Evolutionary conservation across 2,888 invertebrate species (phyloP).

Genomic region (Adela reaumurella): DNA sequence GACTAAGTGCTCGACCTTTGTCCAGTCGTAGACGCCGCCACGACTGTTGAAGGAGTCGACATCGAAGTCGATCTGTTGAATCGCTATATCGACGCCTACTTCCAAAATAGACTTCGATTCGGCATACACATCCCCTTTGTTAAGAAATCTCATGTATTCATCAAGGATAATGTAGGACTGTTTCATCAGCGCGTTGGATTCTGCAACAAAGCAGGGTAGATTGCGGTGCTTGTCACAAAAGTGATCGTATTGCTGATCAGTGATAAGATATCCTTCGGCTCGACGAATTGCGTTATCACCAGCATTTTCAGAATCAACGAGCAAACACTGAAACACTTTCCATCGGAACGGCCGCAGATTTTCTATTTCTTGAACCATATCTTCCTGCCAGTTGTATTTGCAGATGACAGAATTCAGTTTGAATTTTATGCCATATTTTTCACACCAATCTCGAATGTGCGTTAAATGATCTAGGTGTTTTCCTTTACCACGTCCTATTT

Average conservation of each 20-base stretch:
- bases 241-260: slow-evolving; percentile 2
- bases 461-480: slow-evolving; percentile 3
- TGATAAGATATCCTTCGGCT: slow-evolving; percentile 2
- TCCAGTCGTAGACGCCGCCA: slow-evolving; percentile 48
- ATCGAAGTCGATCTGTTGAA: slow-evolving; percentile 43
- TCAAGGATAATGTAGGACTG: slow-evolving; percentile 7
- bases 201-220: slow-evolving; percentile 5
- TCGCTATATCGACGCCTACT: slow-evolving; percentile 34
- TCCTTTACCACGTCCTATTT: slow-evolving; percentile 6
- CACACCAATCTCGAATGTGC: slow-evolving; percentile 5
- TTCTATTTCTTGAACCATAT: slow-evolving; percentile 5
- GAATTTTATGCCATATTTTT: slow-evolving; percentile 5
- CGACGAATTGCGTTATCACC: slow-evolving; percentile 1
- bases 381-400: slow-evolving; percentile 7
- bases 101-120: slow-evolving; percentile 19
- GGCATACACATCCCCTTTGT: slow-evolving; percentile 5
- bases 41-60: slow-evolving; percentile 43
- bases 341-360: slow-evolving; percentile 5
- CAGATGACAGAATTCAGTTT: slow-evolving; percentile 7
- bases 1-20: slow-evolving; percentile 23
- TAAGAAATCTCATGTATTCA: slow-evolving; percentile 6
- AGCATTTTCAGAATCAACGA: slow-evolving; percentile 6
- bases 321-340: slow-evolving; percentile 7
- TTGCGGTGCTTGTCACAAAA: slow-evolving; percentile 6
- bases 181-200: slow-evolving; percentile 6